These are phyloP conservation scores for Drosophila borborema DNA, from an alignment of 2,888 invertebrate genomes.

Conservation along the genomic window DNA sequence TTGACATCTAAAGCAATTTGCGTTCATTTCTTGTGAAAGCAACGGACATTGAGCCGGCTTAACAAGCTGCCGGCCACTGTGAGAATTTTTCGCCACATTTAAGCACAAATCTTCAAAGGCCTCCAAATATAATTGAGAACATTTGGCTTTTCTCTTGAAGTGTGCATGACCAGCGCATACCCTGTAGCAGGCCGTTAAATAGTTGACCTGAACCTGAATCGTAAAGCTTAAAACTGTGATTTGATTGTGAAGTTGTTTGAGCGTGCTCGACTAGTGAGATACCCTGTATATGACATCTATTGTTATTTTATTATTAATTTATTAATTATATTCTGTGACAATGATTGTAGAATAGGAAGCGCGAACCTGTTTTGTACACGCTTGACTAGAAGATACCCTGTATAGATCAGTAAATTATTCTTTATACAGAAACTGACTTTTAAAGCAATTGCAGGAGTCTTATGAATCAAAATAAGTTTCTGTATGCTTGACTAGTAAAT, in stretches of 20 bases:
- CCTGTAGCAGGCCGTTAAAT: background rate
- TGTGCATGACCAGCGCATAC: slow-evolving; percentile 11
- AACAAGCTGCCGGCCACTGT: slow-evolving; percentile 40
- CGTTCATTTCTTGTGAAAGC: slow-evolving; percentile 73
- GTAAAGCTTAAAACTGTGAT: too few species aligned
- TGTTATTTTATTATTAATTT: background rate
- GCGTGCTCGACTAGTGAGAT: background rate
- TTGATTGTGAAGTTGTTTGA: too few species aligned
- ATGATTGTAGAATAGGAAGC: too few species aligned
- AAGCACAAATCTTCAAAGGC: slow-evolving; percentile 48
- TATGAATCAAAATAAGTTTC: background rate
- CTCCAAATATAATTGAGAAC: slow-evolving; percentile 26
- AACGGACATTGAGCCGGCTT: slow-evolving; percentile 53
- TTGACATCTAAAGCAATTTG: slow-evolving; percentile 74
- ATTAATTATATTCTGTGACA: too few species aligned
- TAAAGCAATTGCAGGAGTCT: background rate
- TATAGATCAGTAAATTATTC: background rate
- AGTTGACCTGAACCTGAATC: too few species aligned
- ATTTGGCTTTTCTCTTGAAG: background rate
- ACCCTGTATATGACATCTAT: background rate
- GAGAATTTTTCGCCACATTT: slow-evolving; percentile 72
- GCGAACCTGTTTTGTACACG: background rate
- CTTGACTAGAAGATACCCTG: slow-evolving; percentile 2
- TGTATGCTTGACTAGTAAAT: background rate
- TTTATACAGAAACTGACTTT: too few species aligned